Percentiles rank a stretch among this genome's conserved stretches.
These are phyloP conservation scores for Cordilura impudica DNA, from an alignment of 2,888 invertebrate genomes.

Conservation along the genomic window DNA sequence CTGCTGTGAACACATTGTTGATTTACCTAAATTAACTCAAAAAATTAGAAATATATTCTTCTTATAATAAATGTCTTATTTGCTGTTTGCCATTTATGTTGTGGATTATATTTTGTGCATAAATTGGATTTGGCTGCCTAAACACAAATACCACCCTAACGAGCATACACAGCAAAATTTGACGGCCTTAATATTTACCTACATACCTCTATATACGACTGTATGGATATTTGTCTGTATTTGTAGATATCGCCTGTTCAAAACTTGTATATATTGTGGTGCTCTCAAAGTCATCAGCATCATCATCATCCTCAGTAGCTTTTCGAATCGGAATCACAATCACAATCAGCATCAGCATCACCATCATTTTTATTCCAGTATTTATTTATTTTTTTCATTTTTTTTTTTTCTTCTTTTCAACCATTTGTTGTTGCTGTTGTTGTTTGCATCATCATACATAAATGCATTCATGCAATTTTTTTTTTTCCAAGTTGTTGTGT, in stretches of 20 bases:
- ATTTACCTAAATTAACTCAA: no score
- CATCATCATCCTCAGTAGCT: conserved; percentile 21
- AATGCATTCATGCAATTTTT: conserved; percentile 34
- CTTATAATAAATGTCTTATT: no score
- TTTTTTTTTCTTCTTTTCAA: conserved; percentile 7
- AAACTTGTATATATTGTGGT: conserved; percentile 27
- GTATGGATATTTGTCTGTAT: conserved; percentile 22
- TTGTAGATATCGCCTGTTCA: not conserved
- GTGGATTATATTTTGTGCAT: no score
- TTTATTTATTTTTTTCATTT: conserved; percentile 12
- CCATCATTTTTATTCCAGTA: no score
- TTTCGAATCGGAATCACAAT: conserved; percentile 17
- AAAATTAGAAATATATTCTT: no score
- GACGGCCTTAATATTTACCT: not conserved
- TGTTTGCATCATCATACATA: not conserved
- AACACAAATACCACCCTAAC: not conserved
- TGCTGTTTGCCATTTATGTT: no score
- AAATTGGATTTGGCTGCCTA: not conserved
- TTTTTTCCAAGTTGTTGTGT: conserved; percentile 18
- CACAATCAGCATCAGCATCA: not conserved
- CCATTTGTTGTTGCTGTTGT: not conserved
- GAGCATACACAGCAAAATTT: not conserved
- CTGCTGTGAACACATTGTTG: no score
- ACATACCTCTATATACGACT: not conserved
- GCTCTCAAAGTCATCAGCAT: conserved; percentile 17